Evolutionary conservation across 2,113 vertebrate genomes (phyloP).

Genomic region (Potamarius usumacintae): DNA sequence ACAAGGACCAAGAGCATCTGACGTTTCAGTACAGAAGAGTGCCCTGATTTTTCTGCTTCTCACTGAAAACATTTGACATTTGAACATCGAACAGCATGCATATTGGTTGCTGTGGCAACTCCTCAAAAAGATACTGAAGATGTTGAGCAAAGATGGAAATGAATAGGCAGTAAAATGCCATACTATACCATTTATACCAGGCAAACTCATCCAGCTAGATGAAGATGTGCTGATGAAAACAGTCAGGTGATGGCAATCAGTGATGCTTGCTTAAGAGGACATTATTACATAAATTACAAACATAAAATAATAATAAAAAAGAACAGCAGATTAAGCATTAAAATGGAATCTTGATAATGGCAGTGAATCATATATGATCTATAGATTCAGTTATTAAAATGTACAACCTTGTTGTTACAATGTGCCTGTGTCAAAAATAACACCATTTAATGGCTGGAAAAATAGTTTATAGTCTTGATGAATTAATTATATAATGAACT

Average conservation of each 20-base stretch:
- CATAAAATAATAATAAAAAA: neutral
- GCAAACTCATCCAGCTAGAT: conserved; percentile 4
- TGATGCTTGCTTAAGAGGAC: neutral
- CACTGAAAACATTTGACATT: conserved; percentile 43
- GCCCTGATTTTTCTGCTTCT: conserved; percentile 22
- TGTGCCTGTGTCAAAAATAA: neutral
- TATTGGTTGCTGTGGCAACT: conserved; percentile 60
- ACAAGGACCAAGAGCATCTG: conserved; percentile 28
- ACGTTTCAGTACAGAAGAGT: conserved; percentile 26
- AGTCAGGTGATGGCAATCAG: neutral
- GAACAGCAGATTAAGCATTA: neutral
- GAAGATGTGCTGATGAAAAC: neutral
- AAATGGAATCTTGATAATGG: neutral
- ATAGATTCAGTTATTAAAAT: neutral
- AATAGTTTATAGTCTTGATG: neutral
- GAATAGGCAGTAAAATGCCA: conserved; percentile 35
- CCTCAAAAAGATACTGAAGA: conserved; percentile 41
- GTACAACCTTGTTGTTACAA: neutral
- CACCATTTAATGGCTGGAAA: neutral
- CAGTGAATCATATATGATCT: neutral
- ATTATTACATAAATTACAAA: conserved; percentile 18
- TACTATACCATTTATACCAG: conserved; percentile 41
- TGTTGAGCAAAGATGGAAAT: conserved; percentile 26
- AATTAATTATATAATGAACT: neutral
- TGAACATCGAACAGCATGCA: conserved; percentile 39